phyloP scores from a whole-genome alignment of 2,888 invertebrate genomes.

The Ophioninae sp. region DNA sequence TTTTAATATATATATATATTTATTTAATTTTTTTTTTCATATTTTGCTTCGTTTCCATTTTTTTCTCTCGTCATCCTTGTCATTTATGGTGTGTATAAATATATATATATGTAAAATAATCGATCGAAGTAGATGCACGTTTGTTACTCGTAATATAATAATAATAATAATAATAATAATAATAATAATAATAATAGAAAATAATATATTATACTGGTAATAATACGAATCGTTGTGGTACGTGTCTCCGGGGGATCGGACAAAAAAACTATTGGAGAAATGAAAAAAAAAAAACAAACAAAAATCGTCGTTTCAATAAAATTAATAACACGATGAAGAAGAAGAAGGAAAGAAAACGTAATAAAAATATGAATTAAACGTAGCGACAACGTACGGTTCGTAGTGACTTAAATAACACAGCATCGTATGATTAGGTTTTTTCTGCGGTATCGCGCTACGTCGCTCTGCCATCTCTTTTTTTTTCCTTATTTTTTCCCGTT shows the following conservation, averaged over 20 bases:
- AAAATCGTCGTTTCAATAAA: conserved; percentile 77
- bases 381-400: conserved; percentile 79
- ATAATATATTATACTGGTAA: conserved; percentile 56
- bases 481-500: not conserved
- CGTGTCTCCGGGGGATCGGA: conserved; percentile 13
- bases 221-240: conserved; percentile 58
- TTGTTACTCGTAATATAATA: conserved; percentile 53
- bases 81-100: conserved; percentile 33
- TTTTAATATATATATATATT: conserved; percentile 34
- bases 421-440: conserved; percentile 77
- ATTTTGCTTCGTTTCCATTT: not conserved
- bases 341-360: conserved; percentile 69
- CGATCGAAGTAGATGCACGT: conserved; percentile 54
- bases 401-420: conserved; percentile 81
- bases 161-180: conserved; percentile 57
- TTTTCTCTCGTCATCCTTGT: conserved; percentile 1
- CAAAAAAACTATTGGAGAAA: conserved; percentile 40
- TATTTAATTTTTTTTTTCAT: not conserved
- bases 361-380: conserved; percentile 79
- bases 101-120: conserved; percentile 48
- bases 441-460: conserved; percentile 54
- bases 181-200: conserved; percentile 54
- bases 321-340: conserved; percentile 78
- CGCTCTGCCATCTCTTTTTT: conserved; percentile 51
- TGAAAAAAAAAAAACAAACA: conserved; percentile 61